Evolutionary conservation across 2,113 vertebrate genomes (phyloP).

Genomic region (Octodon degus): DNA sequence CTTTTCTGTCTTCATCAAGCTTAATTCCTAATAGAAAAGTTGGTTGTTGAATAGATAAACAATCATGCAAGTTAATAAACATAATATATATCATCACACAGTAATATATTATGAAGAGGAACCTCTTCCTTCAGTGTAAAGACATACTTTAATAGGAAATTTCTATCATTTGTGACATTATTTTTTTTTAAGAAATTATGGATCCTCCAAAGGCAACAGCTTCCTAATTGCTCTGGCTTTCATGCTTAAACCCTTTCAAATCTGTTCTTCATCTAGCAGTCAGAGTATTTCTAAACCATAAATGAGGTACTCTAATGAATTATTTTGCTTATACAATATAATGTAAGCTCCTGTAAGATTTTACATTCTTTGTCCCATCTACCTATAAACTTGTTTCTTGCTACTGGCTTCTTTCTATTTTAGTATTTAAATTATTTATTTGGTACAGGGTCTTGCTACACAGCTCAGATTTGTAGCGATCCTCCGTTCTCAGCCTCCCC

Average conservation of each 20-base stretch:
- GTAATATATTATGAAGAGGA: neutral
- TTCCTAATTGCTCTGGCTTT: neutral
- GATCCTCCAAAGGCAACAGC: neutral
- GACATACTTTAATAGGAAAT: neutral
- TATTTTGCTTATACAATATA: neutral
- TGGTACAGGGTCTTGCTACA: no score
- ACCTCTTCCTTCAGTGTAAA: neutral
- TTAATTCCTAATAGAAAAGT: slow-evolving; percentile 8
- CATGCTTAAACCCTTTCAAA: neutral
- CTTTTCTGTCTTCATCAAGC: neutral
- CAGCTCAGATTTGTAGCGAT: no score
- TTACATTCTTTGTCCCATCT: neutral
- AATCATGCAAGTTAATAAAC: neutral
- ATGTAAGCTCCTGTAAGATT: neutral
- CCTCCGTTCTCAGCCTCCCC: no score
- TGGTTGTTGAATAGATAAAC: neutral
- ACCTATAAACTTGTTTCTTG: neutral
- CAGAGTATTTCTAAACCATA: slow-evolving; percentile 17
- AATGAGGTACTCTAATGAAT: neutral
- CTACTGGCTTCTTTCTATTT: neutral
- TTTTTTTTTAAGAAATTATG: neutral
- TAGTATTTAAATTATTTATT: no score
- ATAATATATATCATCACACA: neutral
- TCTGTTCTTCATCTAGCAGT: slow-evolving; percentile 2
- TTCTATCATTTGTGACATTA: neutral